These are phyloP conservation scores for Conistra vaccinii DNA, from an alignment of 2,888 invertebrate genomes.

Conservation along the genomic window DNA sequence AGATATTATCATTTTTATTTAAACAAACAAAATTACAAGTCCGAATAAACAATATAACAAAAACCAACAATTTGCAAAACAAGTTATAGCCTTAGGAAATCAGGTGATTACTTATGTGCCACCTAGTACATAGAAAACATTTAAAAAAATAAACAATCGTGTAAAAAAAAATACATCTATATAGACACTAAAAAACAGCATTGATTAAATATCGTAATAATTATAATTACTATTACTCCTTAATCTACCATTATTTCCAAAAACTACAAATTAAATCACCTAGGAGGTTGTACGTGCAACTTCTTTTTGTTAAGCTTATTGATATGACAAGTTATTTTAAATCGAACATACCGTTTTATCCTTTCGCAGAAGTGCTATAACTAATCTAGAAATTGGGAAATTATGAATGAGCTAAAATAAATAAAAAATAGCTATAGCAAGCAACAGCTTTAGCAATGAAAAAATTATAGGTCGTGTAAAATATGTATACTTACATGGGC, in stretches of 20 bases:
- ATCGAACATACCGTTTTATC: slow-evolving; percentile 1
- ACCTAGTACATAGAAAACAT: neutral
- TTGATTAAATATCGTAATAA: no score
- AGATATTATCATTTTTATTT: no score
- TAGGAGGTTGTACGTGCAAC: neutral
- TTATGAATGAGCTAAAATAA: neutral
- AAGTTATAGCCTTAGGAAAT: no score
- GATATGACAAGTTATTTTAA: neutral
- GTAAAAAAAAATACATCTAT: neutral
- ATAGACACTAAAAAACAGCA: neutral
- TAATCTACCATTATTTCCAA: neutral
- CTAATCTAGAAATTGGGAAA: slow-evolving; percentile 9
- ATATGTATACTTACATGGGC: slow-evolving; percentile 21
- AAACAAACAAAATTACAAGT: no score
- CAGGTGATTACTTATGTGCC: no score
- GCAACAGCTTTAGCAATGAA: no score
- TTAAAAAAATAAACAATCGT: neutral
- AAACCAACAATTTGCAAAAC: no score
- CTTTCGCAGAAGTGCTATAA: slow-evolving; percentile 23
- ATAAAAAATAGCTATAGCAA: no score
- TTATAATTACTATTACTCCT: neutral
- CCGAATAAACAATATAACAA: no score
- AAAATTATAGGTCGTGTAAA: no score
- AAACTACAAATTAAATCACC: neutral
- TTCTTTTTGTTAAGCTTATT: neutral